A percentile compares a stretch with the other conserved stretches of the same genome.
These are phyloP conservation scores for Phortica magna DNA, from an alignment of 2,888 invertebrate species.

Conservation along the genomic window DNA sequence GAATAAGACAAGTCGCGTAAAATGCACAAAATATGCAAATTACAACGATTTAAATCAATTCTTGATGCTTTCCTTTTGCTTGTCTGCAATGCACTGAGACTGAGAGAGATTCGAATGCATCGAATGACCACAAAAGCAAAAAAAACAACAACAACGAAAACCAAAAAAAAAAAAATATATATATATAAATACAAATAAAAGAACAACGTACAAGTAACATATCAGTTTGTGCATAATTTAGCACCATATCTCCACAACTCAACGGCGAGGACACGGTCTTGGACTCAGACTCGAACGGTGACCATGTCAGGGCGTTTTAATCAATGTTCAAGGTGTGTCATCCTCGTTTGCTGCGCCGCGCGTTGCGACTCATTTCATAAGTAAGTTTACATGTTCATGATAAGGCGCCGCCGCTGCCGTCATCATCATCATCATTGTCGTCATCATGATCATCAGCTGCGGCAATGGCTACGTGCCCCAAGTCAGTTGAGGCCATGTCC, in stretches of 20 bases:
- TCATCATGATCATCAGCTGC: neutral
- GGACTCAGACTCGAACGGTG: neutral
- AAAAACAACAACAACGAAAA: neutral
- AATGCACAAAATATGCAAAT: conserved; percentile 63
- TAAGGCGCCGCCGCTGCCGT: conserved; percentile 46
- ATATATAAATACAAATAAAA: too few relatives aligned
- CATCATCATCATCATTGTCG: neutral
- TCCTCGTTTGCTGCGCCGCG: neutral
- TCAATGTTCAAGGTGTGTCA: conserved; percentile 35
- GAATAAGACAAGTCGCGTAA: conserved; percentile 43
- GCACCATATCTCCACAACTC: conserved; percentile 17
- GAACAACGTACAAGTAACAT: conserved; percentile 17
- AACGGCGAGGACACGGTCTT: neutral
- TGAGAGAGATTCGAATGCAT: neutral
- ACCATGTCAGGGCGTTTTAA: conserved; percentile 17
- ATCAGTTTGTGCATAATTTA: conserved; percentile 33
- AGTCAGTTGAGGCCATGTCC: neutral
- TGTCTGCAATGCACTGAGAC: neutral
- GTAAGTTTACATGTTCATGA: conserved; percentile 72
- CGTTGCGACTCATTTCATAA: conserved; percentile 57
- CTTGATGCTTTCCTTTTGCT: conserved; percentile 35
- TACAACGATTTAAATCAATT: conserved; percentile 69
- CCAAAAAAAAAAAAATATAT: too few relatives aligned
- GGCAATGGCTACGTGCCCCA: neutral
- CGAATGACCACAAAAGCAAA: neutral